These are phyloP conservation scores for Sicus ferrugineus DNA, from an alignment of 2,888 invertebrate species.

Conservation along the genomic window DNA sequence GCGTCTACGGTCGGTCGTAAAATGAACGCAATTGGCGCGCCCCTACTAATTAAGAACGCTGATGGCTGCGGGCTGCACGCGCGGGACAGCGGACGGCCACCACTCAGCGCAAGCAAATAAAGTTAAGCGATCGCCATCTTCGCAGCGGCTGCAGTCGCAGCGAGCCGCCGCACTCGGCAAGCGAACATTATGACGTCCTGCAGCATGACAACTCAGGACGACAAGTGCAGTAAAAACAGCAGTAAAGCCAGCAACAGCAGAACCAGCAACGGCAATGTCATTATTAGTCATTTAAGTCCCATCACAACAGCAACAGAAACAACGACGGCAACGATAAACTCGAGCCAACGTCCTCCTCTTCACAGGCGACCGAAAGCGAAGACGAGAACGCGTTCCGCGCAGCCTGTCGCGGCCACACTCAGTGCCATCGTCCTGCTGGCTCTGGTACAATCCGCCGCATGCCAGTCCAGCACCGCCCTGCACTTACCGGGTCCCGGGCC, in stretches of 20 bases:
- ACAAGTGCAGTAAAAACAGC: slow-evolving; percentile 26
- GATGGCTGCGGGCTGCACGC: slow-evolving; percentile 37
- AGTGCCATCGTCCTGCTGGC: neutral
- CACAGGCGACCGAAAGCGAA: slow-evolving; percentile 16
- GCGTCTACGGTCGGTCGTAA: slow-evolving; percentile 44
- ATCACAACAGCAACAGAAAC: slow-evolving; percentile 29
- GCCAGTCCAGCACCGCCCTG: slow-evolving; percentile 31
- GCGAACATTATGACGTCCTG: slow-evolving; percentile 45
- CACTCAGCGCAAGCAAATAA: slow-evolving; percentile 30
- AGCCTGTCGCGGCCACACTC: slow-evolving; percentile 1
- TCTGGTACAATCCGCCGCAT: slow-evolving; percentile 12
- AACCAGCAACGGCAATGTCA: slow-evolving; percentile 26
- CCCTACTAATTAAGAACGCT: slow-evolving; percentile 40
- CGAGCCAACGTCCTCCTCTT: neutral
- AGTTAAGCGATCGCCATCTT: slow-evolving; percentile 24
- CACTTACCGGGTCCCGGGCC: slow-evolving; percentile 48
- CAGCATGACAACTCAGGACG: slow-evolving; percentile 47
- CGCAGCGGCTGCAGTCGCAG: slow-evolving; percentile 34
- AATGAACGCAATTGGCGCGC: slow-evolving; percentile 45
- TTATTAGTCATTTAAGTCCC: slow-evolving; percentile 47
- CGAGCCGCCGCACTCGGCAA: slow-evolving; percentile 30
- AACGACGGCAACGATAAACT: slow-evolving; percentile 21
- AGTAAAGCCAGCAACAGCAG: slow-evolving; percentile 16
- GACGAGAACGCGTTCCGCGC: slow-evolving; percentile 26
- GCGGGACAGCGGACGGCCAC: slow-evolving; percentile 20